Evolutionary conservation across 35 echinoderm and acorn worm species (phyloP).

Genomic region (Nesometra sesokonis): DNA sequence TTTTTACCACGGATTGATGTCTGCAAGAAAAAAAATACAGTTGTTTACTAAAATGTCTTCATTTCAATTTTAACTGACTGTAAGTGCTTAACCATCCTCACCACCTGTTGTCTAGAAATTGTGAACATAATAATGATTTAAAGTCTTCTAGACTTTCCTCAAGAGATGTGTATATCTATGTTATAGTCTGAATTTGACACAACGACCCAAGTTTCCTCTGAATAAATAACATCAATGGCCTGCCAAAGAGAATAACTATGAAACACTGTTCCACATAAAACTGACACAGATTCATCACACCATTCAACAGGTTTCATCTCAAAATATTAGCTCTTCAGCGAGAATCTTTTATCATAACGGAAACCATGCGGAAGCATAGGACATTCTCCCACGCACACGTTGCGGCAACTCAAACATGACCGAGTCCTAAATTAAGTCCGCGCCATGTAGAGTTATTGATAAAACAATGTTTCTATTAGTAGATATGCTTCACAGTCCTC

Average conservation of each 20-base stretch:
- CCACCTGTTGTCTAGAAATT: no score
- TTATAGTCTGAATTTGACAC: no score
- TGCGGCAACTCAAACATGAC: neutral
- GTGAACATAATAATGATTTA: no score
- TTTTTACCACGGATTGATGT: neutral
- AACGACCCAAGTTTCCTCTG: no score
- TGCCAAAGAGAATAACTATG: no score
- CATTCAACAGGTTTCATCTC: neutral
- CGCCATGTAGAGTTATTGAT: neutral
- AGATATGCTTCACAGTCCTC: neutral
- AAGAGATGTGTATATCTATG: no score
- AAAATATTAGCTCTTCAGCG: neutral
- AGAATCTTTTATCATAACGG: neutral
- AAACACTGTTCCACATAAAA: neutral
- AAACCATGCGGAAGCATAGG: neutral
- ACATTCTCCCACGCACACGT: neutral
- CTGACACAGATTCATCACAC: neutral
- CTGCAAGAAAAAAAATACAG: neutral
- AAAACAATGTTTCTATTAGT: neutral
- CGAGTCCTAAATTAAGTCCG: neutral
- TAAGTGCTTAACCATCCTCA: no score
- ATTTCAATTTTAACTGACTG: neutral
- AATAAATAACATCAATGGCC: no score
- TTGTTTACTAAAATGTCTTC: neutral
- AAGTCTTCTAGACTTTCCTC: no score